Base-by-base conservation (phyloP, 2,113 vertebrate species). In the Bolborhynchus lineola region DNA sequence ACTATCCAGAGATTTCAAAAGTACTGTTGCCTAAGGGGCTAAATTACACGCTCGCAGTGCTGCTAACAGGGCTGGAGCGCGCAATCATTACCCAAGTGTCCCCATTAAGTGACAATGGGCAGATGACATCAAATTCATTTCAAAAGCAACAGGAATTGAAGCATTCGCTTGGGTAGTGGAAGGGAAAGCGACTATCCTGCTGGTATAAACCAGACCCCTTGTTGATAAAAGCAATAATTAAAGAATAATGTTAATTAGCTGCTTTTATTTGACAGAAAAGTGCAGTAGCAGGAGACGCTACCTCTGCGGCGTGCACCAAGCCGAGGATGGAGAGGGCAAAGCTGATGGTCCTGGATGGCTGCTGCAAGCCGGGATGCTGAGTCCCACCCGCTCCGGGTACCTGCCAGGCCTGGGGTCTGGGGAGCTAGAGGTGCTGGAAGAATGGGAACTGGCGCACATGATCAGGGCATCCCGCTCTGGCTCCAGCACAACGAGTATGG, bases 221-320 rank as follows among this genome's bases (percentile, higher is more conserved):
- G 98, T 98, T 98, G 97, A 98, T 98, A 98, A 98, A 98, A 97
- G 98, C 98, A 98, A 98, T 99, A 98, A 99, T 98, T 98, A 98
- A 98, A 98, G 98, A 98, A 98, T 98, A 98, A 98, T 98, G 98
- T 98, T 98, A 98, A 98, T 99, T 98, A 99, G 98, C 98, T 97
- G 97, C 97, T 98, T 98, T 97, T 98, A 97, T 97, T 97, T 75
- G 98, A 98, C 96, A 91, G 96, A 91, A 80, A 52, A 97, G 97
- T 35, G 93, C 31, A 6, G 97, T 24, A 95, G 95, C 92, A 77
- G 98, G 98, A 98, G 97, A 33, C 18, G 16, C 6, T 52, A 71
- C 83, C 64, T 50, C 42, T 7, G 76, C 7, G 18, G 46, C 21
- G 3, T 9, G 87, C 0, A 21, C 75, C 3, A 11, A 17, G 70